phyloP scores from a whole-genome alignment of 2,797 vertebrate species.

The Rhinogobio ventralis region DNA sequence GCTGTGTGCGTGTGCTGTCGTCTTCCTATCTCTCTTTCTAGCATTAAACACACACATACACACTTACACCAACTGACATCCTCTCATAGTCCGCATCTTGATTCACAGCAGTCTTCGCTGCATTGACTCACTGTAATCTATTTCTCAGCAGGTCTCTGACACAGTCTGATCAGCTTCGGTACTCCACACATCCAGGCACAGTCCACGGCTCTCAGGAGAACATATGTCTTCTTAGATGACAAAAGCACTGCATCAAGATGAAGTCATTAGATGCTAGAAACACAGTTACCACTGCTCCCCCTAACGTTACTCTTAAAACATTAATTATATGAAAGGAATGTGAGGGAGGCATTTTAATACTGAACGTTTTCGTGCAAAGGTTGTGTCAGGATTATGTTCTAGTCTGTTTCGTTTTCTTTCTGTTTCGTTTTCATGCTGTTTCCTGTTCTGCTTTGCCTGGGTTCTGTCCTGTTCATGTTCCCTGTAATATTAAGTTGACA shows the following conservation, averaged over 20 bases:
- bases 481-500: background rate
- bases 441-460: background rate
- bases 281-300: slow-evolving; percentile 30
- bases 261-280: slow-evolving; percentile 27
- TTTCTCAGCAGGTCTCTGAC: slow-evolving; percentile 51
- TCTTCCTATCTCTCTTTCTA: background rate
- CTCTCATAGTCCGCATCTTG: slow-evolving; percentile 19
- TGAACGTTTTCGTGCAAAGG: background rate
- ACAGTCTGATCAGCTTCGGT: slow-evolving; percentile 50
- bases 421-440: background rate
- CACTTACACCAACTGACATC: slow-evolving; percentile 12
- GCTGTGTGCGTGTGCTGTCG: background rate
- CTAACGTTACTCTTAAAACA: slow-evolving; percentile 32
- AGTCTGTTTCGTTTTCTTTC: background rate
- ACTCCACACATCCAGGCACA: slow-evolving; percentile 42
- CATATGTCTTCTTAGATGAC: slow-evolving; percentile 40
- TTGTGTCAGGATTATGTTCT: background rate
- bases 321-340: slow-evolving; percentile 30
- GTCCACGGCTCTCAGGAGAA: slow-evolving; percentile 45
- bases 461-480: background rate
- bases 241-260: slow-evolving; percentile 40
- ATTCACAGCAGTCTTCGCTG: slow-evolving; percentile 32
- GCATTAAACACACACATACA: slow-evolving; percentile 18
- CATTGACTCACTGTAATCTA: slow-evolving; percentile 48
- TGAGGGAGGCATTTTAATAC: background rate